phyloP scores from a whole-genome alignment of 2,113 vertebrate species.

The Vidua chalybeata region DNA sequence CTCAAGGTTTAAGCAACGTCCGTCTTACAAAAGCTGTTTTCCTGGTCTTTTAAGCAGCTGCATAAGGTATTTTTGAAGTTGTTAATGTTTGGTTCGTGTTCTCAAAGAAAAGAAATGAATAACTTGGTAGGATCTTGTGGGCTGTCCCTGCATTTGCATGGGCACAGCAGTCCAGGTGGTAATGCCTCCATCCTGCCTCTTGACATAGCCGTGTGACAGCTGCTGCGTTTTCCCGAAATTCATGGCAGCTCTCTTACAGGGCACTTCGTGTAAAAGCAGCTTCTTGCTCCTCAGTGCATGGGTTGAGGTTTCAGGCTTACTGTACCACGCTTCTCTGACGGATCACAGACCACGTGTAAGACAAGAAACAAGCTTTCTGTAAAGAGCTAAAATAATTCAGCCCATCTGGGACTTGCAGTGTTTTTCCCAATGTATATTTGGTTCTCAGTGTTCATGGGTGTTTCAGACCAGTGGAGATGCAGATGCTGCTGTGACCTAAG shows the following conservation, averaged over 20 bases:
- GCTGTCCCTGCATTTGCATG: rapidly evolving
- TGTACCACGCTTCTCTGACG: rapidly evolving
- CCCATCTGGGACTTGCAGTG: rapidly evolving
- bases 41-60: neutral
- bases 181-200: neutral
- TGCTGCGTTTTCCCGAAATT: neutral
- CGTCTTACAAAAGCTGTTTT: neutral
- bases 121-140: neutral
- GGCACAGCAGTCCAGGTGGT: neutral
- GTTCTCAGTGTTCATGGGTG: rapidly evolving
- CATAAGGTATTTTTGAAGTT: rapidly evolving
- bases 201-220: neutral
- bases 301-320: neutral
- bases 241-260: rapidly evolving
- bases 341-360: rapidly evolving
- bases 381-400: neutral
- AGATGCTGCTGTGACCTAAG: neutral
- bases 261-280: neutral
- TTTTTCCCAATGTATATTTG: neutral
- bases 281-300: neutral
- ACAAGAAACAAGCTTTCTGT: rapidly evolving
- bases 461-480: neutral
- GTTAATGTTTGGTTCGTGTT: neutral
- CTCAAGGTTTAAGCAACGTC: neutral
- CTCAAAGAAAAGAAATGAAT: neutral